A percentile compares a stretch with the other conserved stretches of the same genome.
phyloP scores from a whole-genome alignment of 2,113 vertebrate genomes.

The Talpa occidentalis region DNA sequence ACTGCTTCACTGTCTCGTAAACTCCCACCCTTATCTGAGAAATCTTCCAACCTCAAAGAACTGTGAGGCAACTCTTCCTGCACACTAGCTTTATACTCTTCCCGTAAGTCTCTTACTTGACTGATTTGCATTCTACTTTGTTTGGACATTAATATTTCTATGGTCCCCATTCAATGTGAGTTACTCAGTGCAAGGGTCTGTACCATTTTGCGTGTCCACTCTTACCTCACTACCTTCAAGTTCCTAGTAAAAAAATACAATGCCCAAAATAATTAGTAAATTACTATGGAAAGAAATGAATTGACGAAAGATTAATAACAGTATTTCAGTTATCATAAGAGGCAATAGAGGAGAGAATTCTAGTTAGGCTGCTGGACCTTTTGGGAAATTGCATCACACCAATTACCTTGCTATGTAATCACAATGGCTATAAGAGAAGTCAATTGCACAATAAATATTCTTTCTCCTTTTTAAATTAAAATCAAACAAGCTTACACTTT shows the following conservation, averaged over 20 bases:
- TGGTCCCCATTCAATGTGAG: background rate
- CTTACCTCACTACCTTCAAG: background rate
- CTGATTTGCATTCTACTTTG: background rate
- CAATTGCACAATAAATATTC: slow-evolving; percentile 13
- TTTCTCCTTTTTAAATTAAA: slow-evolving; percentile 55
- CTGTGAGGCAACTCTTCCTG: background rate
- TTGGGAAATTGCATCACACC: background rate
- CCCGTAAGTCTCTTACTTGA: background rate
- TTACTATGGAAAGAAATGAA: background rate
- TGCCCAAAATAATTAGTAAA: background rate
- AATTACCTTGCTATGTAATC: background rate
- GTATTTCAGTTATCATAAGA: background rate
- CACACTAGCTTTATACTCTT: background rate
- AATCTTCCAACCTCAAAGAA: background rate
- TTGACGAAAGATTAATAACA: background rate
- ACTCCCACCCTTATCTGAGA: background rate
- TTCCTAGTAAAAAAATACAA: background rate
- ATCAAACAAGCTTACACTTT: slow-evolving; percentile 56
- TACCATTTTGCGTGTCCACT: background rate
- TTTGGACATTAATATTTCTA: background rate
- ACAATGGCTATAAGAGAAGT: background rate
- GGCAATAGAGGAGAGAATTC: background rate
- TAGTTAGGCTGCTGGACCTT: background rate
- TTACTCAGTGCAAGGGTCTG: background rate
- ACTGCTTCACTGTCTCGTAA: background rate